Evolutionary conservation across 2,888 invertebrate species (phyloP).

Genomic region (Yponomeuta cagnagella): DNA sequence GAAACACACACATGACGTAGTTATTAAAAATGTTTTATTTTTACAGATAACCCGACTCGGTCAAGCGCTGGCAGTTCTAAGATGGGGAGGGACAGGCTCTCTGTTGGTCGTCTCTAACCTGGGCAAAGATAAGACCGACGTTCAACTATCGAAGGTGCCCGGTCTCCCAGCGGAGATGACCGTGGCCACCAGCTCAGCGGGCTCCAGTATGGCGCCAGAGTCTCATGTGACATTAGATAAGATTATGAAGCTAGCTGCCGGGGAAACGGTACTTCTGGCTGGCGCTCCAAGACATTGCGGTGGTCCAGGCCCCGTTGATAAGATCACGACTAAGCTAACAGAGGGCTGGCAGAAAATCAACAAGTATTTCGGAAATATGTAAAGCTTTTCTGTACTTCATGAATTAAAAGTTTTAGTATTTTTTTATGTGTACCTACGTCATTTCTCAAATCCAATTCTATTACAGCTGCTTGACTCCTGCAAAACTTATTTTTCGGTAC

Average conservation of each 20-base stretch:
- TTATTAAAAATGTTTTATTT: neutral
- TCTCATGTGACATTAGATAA: constrained; percentile 47
- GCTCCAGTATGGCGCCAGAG: constrained; percentile 46
- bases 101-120: constrained; percentile 66
- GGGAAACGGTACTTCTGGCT: constrained; percentile 52
- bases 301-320: constrained; percentile 66
- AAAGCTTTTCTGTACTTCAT: neutral
- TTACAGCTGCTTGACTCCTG: neutral
- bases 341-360: constrained; percentile 70
- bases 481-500: neutral
- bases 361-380: constrained; percentile 53
- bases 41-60: constrained; percentile 76
- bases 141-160: constrained; percentile 61
- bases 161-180: constrained; percentile 58
- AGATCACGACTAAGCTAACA: constrained; percentile 58
- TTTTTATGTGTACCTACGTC: neutral
- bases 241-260: constrained; percentile 43
- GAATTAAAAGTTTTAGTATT: neutral
- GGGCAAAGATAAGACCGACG: constrained; percentile 49
- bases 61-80: constrained; percentile 47
- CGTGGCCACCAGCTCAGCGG: constrained; percentile 49
- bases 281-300: constrained; percentile 62
- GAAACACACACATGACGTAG: neutral
- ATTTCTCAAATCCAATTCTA: neutral
- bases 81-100: constrained; percentile 59